phyloP scores from a whole-genome alignment of 2,888 invertebrate species.

The Athalia cordata region DNA sequence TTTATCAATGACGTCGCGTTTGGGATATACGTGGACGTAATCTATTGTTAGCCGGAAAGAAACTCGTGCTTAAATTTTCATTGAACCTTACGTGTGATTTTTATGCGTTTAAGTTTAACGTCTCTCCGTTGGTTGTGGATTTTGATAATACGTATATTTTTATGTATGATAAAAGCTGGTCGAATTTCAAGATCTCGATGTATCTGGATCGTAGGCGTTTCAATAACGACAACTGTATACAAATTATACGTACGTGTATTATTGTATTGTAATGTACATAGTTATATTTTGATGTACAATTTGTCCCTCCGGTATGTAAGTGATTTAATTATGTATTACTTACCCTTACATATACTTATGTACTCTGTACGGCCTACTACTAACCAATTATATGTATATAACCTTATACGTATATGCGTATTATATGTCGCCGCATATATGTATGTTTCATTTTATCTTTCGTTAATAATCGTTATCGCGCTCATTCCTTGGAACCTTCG shows the following conservation, averaged over 20 bases:
- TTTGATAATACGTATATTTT: background rate
- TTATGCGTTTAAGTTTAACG: constrained; percentile 18
- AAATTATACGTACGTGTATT: background rate
- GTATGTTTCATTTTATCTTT: no score
- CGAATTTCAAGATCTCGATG: constrained; percentile 30
- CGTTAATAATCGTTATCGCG: no score
- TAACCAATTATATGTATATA: no score
- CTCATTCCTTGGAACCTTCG: no score
- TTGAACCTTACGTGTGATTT: background rate
- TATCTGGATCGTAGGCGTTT: constrained; percentile 32
- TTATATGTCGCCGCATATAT: no score
- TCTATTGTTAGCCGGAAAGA: background rate
- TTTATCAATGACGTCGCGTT: no score
- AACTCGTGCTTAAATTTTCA: constrained; percentile 19
- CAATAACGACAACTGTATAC: background rate
- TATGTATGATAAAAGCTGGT: background rate
- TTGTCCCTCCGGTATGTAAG: background rate
- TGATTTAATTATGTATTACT: background rate
- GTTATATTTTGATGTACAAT: background rate
- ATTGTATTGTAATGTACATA: background rate
- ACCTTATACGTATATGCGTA: no score
- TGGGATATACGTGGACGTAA: no score
- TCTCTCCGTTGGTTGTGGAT: background rate
- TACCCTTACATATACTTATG: no score
- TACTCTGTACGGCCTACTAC: no score